Conservation (phyloP, 2,888 invertebrate species). For the Pristionchus maxplancki region DNA sequence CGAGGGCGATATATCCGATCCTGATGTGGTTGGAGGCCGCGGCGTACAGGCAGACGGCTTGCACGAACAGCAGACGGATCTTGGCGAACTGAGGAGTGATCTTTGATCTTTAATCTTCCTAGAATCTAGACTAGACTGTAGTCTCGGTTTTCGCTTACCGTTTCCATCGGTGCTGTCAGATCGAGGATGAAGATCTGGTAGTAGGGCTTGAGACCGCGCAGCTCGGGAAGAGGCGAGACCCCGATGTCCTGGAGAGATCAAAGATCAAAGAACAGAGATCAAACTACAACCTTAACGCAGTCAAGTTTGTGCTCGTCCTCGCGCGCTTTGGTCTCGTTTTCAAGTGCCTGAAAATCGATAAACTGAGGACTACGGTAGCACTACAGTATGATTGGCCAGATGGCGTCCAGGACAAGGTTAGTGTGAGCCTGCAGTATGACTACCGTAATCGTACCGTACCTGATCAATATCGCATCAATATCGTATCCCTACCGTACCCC, state of each 20-base stretch:
- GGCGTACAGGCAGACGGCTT: constrained; percentile 29
- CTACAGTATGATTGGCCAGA: too few species aligned
- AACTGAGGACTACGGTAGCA: background rate
- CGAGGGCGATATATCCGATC: constrained; percentile 19
- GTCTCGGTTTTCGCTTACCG: background rate
- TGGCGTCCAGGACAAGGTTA: too few species aligned
- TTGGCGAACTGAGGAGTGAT: background rate
- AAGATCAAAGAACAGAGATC: constrained; percentile 16
- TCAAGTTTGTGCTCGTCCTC: constrained; percentile 12
- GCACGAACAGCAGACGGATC: constrained; percentile 19
- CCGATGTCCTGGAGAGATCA: constrained; percentile 17
- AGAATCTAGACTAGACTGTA: too few species aligned
- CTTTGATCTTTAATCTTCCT: background rate
- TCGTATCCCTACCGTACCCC: too few species aligned
- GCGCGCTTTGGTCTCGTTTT: background rate
- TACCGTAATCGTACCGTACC: too few species aligned
- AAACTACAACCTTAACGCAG: background rate
- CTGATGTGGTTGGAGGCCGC: constrained; percentile 11
- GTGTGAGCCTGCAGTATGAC: too few species aligned
- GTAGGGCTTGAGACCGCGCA: background rate
- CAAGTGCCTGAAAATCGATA: background rate
- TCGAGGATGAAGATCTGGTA: constrained; percentile 41
- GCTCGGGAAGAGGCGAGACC: background rate
- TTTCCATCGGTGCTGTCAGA: background rate
- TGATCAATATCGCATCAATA: too few species aligned